Base-by-base conservation (phyloP, 2,888 invertebrate species). In the Andrena camellia region DNA sequence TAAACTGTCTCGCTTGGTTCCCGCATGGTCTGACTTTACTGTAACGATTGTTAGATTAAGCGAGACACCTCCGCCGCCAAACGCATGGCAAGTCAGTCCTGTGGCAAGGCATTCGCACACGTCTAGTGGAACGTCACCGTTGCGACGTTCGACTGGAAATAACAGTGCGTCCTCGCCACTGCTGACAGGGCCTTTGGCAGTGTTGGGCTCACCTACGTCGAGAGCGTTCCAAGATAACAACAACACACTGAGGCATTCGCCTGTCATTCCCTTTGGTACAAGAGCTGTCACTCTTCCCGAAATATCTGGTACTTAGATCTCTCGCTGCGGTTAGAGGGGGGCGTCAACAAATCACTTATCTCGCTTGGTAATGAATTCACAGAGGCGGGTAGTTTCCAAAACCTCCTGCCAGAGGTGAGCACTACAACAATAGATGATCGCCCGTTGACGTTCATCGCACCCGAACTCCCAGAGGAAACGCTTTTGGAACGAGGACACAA, bases 401-500 rank as follows among this genome's bases (percentile, higher is more conserved):
- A 93, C 50, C 91, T 95, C 68, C 94, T 95, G 85, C 94, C 94
- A 54, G 95, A 95, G 57, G 90, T 94, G 26, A 92, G 92, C 72
- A 89, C 90, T 20, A 90, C 89, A 2, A 81, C 76, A 64, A 87
- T 85, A 23, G 94, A 94, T 48, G 93, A 94, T 50, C 94, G 95
- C 85, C 96, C 96, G 26, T 95, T 97, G 84, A 96, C 96, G 88
- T 98, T 98, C 95, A 96, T 97, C 92, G 97, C 98, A 23, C 99
- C 99, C 17, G 98, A 99, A 94, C 95, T 99, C 90, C 98, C 98
- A 73, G 98, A 99, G 94, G 99, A 99, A 95, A 99, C 99, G 20
- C 96, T 99, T 66, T 96, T 99, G 91, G 98, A 98, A 96, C 97
- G 97, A 93, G 98, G 98, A 94, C 99, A 99, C 95, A 99, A 98